Evolutionary conservation across 2,888 invertebrate species (phyloP).

Genomic region (Ophion ventricosus): DNA sequence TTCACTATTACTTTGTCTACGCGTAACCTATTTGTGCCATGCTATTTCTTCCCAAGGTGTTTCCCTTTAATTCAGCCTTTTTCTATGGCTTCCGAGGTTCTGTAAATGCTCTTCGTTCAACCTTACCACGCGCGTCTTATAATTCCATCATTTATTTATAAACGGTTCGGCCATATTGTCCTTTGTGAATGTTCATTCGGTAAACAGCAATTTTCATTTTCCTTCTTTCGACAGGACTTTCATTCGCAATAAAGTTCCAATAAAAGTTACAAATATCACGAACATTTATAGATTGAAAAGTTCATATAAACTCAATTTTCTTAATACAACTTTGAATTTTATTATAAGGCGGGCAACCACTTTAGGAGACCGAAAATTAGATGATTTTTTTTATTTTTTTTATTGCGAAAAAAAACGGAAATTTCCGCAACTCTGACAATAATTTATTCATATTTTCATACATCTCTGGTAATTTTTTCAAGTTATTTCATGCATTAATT

Average conservation of each 20-base stretch:
- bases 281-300: neutral
- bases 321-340: neutral
- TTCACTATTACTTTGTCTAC: neutral
- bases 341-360: no score
- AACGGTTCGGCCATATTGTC: no score
- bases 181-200: neutral
- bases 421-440: no score
- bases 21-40: neutral
- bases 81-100: neutral
- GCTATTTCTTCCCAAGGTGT: neutral
- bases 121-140: neutral
- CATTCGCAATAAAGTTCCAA: neutral
- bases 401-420: no score
- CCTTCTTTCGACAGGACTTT: neutral
- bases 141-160: neutral
- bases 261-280: neutral
- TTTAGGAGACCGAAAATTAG: no score
- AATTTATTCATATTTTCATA: no score
- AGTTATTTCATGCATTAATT: no score
- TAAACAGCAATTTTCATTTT: neutral
- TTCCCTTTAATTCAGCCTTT: conserved; percentile 1
- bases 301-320: neutral
- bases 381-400: no score
- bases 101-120: neutral
- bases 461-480: no score